phyloP scores from a whole-genome alignment of 2,888 invertebrate genomes.

The Bembecia ichneumoniformis region DNA sequence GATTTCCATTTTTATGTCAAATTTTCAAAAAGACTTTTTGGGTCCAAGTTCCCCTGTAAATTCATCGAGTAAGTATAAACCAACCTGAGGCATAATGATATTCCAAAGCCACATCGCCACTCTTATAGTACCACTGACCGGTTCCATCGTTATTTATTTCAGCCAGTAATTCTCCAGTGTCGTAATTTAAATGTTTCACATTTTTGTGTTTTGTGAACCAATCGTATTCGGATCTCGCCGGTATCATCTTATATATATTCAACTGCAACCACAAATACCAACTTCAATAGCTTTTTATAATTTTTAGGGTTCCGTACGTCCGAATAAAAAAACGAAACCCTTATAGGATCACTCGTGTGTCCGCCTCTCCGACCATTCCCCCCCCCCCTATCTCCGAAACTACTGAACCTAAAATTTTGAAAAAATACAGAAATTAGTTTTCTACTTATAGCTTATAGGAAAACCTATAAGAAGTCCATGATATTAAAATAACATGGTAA shows the following conservation, averaged over 20 bases:
- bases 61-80: neutral
- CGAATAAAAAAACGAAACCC: too few relatives aligned
- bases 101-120: conserved; percentile 34
- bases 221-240: conserved; percentile 19
- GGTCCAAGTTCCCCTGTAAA: too few relatives aligned
- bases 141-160: conserved; percentile 24
- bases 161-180: conserved; percentile 31
- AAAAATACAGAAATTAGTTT: too few relatives aligned
- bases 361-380: too few relatives aligned
- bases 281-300: neutral
- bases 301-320: neutral
- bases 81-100: conserved; percentile 31
- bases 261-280: conserved; percentile 26
- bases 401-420: too few relatives aligned
- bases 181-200: conserved; percentile 20
- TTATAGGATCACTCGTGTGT: too few relatives aligned
- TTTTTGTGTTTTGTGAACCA: conserved; percentile 34
- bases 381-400: too few relatives aligned
- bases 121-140: conserved; percentile 39
- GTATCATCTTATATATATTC: conserved; percentile 41
- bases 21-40: too few relatives aligned
- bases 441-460: too few relatives aligned
- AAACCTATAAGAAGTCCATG: too few relatives aligned
- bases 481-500: too few relatives aligned
- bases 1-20: too few relatives aligned